These are phyloP conservation scores for Onychomys arenicola DNA, from an alignment of 2,797 vertebrate species.

Conservation along the genomic window DNA sequence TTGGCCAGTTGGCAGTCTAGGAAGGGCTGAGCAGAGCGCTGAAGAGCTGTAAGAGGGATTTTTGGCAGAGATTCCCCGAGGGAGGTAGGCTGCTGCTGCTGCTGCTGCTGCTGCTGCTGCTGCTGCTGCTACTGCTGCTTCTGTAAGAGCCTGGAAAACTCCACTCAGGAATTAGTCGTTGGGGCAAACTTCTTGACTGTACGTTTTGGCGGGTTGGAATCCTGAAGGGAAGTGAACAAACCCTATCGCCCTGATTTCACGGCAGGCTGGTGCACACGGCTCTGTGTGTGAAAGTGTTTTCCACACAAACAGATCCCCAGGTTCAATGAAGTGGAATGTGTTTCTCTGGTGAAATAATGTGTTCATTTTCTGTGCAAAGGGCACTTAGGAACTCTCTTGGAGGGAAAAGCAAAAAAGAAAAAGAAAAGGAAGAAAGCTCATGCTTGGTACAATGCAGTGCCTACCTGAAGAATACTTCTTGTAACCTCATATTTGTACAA, in stretches of 20 bases:
- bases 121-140: conserved; percentile 41
- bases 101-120: not conserved
- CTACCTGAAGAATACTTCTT: not conserved
- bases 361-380: conserved; percentile 9
- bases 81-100: conserved; percentile 55
- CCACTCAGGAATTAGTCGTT: conserved; percentile 66
- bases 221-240: not conserved
- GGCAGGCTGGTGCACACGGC: not conserved
- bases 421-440: not conserved
- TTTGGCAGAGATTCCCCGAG: conserved; percentile 38
- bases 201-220: conserved; percentile 31
- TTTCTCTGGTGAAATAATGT: not conserved
- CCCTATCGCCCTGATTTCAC: not conserved
- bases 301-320: not conserved
- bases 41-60: conserved; percentile 48
- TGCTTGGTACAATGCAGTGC: not conserved
- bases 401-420: conserved; percentile 18
- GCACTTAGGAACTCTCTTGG: not conserved
- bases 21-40: not conserved
- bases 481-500: not conserved
- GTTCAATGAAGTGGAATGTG: not conserved
- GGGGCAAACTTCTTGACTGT: not conserved
- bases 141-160: conserved; percentile 67
- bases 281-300: conserved; percentile 6
- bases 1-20: conserved; percentile 54